Evolutionary conservation across 2,113 vertebrate species (phyloP), one percentile per base, ranked within the genome.

Genomic region (Sciurus niger): DNA sequence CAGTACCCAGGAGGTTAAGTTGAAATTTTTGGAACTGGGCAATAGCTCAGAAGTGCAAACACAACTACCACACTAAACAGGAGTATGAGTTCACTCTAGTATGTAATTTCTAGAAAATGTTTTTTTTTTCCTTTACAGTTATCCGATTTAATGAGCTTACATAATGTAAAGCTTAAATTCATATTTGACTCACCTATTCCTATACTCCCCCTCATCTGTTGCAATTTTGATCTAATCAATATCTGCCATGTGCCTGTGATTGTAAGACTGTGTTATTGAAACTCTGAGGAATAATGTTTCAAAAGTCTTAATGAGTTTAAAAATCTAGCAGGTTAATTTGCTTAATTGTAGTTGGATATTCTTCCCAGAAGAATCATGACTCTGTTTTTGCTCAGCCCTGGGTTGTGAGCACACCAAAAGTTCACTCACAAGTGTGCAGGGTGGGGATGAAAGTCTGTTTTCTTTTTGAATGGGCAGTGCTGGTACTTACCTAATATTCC

Each of bases 201-300:
- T 70, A 34, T 82, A 58, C n/a, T 58, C 70, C 58, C 25, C 18
- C 43, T 55, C 9, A 65, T 1, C 30, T 72, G 8, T 55, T 89
- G 10, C 20, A 89, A 28, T 78, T 92, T 72, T 79, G n/a, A 65
- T n/a, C n/a, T 92, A 60, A 74, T 96, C 53, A 79, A 48, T 86
- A 78, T 20, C 40, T 10, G 46, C 30, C 18, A 8, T 72, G 34
- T 40, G 13, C n/a, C n/a, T 63, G 83, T 78, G 58, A 72, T 55
- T 84, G 83, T 63, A 77, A 14, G 24, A 46, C 83, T 6, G 16
- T 28, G 11, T 84, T 83, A 46, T 77, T 63, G 83, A 65, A 94
- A 63, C 9, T 92, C 22, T 65, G 63, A 84, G 37, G 37, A 83
- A 84, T 84, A 53, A 48, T 74, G 25, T 63, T 55, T 84, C 37